phyloP scores from a whole-genome alignment of 2,113 vertebrate species.

The Microcebus jonahi region DNA sequence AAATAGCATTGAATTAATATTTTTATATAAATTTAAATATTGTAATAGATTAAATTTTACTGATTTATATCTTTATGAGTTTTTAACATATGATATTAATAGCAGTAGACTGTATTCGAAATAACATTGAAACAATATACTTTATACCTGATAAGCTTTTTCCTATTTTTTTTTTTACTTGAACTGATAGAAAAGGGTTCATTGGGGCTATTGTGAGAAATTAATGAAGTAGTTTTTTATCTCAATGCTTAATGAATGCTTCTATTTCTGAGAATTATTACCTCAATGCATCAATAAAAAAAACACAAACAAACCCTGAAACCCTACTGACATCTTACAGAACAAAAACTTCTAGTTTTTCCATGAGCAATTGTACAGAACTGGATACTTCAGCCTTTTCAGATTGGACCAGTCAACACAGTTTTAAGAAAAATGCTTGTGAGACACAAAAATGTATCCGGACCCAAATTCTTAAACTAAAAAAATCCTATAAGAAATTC shows the following conservation, averaged over 20 bases:
- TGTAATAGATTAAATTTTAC: background rate
- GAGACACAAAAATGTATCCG: background rate
- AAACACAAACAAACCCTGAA: background rate
- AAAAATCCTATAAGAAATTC: background rate
- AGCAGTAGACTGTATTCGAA: background rate
- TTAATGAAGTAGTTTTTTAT: background rate
- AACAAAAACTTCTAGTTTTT: background rate
- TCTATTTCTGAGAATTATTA: background rate
- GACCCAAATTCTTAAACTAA: background rate
- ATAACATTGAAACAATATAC: background rate
- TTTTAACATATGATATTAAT: background rate
- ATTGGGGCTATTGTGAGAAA: background rate
- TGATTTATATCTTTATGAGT: background rate
- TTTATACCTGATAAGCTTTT: background rate
- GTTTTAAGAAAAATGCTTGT: slow-evolving; percentile 35
- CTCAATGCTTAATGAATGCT: background rate
- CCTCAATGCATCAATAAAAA: background rate
- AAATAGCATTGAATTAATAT: background rate
- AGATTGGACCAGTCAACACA: background rate
- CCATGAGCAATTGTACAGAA: background rate
- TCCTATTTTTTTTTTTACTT: slow-evolving; percentile 2
- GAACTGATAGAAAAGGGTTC: slow-evolving; percentile 2
- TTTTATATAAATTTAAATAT: slow-evolving; percentile 47
- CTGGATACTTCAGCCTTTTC: background rate
- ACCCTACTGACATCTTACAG: background rate